Evolutionary conservation across 2,113 vertebrate genomes (phyloP).

Genomic region (Ictalurus punctatus): DNA sequence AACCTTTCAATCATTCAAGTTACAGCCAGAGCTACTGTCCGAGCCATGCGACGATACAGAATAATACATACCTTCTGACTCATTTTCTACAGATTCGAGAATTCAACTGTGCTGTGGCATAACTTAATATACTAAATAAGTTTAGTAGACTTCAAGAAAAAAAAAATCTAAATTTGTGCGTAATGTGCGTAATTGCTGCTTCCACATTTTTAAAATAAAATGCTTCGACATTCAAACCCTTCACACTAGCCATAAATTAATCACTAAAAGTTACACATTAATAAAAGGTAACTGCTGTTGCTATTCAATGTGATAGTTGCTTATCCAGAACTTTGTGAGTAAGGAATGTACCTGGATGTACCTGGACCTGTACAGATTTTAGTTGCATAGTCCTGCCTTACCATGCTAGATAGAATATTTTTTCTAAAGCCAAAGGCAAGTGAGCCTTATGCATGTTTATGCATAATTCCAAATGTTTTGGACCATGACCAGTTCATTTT

Average conservation of each 20-base stretch:
- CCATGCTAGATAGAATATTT: neutral
- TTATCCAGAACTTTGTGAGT: neutral
- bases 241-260: no score
- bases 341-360: neutral
- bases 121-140: neutral
- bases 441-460: neutral
- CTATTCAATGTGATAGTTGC: no score
- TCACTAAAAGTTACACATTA: no score
- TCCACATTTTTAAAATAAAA: no score
- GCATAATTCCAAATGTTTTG: neutral
- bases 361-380: no score
- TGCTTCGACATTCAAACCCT: no score
- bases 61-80: neutral
- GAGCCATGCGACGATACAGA: neutral
- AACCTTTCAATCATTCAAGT: no score
- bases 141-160: neutral
- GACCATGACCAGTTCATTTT: neutral
- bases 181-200: no score
- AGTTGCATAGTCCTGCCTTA: no score
- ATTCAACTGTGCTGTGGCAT: neutral
- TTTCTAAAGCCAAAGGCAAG: neutral
- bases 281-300: no score
- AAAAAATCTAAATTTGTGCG: no score
- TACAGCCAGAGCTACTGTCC: neutral
- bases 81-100: neutral